These are phyloP conservation scores for Cherax quadricarinatus DNA, from an alignment of 1,140 invertebrate genomes.

Conservation along the genomic window DNA sequence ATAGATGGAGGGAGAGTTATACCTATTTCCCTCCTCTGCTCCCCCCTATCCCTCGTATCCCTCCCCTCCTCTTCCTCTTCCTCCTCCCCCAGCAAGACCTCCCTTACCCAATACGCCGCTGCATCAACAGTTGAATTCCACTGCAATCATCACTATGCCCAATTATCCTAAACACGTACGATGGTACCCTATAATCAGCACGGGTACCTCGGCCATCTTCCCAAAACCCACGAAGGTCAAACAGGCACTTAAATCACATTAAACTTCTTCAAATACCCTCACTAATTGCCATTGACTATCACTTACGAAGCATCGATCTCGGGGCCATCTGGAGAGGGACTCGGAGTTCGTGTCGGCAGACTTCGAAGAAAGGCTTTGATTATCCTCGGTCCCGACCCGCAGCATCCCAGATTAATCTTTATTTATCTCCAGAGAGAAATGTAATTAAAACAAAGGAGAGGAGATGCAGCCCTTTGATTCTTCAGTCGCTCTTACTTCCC, in stretches of 20 bases:
- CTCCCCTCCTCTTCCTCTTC: background rate
- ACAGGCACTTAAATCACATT: conserved; percentile 61
- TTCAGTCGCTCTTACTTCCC: no score
- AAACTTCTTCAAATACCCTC: conserved; percentile 62
- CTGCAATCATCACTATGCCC: conserved; percentile 45
- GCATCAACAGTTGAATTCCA: conserved; percentile 42
- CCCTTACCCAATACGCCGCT: background rate
- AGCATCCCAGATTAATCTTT: conserved; percentile 30
- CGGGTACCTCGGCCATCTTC: conserved; percentile 3
- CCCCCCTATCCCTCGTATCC: background rate
- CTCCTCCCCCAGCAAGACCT: no score
- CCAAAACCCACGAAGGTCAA: conserved; percentile 51
- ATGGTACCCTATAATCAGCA: conserved; percentile 33
- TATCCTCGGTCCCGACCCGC: background rate
- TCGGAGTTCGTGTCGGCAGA: conserved; percentile 2
- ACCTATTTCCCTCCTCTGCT: background rate
- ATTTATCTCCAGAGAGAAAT: conserved; percentile 47
- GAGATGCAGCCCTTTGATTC: background rate
- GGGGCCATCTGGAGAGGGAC: background rate
- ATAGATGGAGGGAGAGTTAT: no score
- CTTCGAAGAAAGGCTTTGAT: conserved; percentile 18
- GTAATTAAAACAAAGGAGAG: conserved; percentile 44
- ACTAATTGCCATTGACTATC: conserved; percentile 63
- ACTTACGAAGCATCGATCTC: conserved; percentile 57
- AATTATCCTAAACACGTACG: conserved; percentile 57